These are phyloP conservation scores for Manacus vitellinus DNA, from an alignment of 2,113 vertebrate genomes.

Conservation along the genomic window DNA sequence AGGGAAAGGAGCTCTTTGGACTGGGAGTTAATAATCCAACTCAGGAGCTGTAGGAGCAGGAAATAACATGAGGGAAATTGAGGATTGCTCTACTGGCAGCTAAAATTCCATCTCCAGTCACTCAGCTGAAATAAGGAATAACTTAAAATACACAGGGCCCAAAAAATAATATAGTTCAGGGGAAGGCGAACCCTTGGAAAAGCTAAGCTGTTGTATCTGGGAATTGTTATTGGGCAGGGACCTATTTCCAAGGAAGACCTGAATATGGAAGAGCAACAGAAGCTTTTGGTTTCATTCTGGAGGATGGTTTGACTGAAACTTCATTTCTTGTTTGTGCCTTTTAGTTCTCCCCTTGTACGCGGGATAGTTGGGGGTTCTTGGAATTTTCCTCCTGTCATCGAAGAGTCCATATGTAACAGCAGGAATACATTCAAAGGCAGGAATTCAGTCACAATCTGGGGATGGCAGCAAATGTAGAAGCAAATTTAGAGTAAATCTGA, in stretches of 20 bases:
- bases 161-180: neutral
- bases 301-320: neutral
- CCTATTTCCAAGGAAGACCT: neutral
- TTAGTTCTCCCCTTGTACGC: neutral
- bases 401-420: rapidly evolving
- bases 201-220: neutral
- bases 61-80: rapidly evolving
- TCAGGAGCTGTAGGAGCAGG: neutral
- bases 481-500: neutral
- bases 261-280: neutral
- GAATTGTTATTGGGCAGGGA: neutral
- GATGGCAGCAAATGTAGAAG: rapidly evolving
- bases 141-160: neutral
- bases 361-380: rapidly evolving
- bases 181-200: neutral
- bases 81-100: neutral
- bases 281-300: rapidly evolving
- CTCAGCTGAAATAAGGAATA: neutral
- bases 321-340: neutral
- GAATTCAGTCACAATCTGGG: neutral
- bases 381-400: neutral
- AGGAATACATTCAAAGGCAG: neutral
- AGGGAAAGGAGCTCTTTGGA: neutral
- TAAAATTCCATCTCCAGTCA: neutral
- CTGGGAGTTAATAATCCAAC: neutral